Evolutionary conservation across 2,113 vertebrate genomes (phyloP), one percentile per base, ranked within the genome.

Genomic region (Pampusana beccarii): DNA sequence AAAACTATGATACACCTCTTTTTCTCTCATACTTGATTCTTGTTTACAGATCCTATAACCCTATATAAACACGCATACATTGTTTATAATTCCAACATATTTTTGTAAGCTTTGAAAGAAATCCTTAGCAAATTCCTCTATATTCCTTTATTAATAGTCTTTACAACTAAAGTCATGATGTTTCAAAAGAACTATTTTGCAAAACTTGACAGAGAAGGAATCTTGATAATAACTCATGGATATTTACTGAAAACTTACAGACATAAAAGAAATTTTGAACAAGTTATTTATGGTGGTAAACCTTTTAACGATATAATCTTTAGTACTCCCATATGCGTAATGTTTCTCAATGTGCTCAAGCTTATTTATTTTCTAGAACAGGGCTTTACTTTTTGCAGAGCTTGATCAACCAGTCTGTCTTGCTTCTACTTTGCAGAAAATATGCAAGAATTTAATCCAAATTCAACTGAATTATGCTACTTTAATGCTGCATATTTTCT

Each of bases 11-110:
- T 5, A 51, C 4, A 12, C 34, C 64, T 13, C 12, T 61, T 80
- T 92, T 86, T 85, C 74, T 48, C 40, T 44, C 69, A 62, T 23
- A 54, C 36, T 48, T 69, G 29, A 29, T 62, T 70, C 50, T 70
- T 7, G 5, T 90, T 90, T 91, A 92, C 53, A 92, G 69, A 95
- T 62, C 80, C 23, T 71, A 53, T 95, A 92, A 86, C 95, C 17
- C 20, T 28, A n/a, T 57, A 72, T 50, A 93, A 86, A 57, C n/a
- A 19, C 11, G 46, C 17, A 34, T 48, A 74, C 17, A 51, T 92
- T 93, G 58, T 82, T 93, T 82, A 62, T 70, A 56, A 75, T 80
- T 96, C 72, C 40, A 90, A 29, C 54, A 40, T 90, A 81, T 53
- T 91, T 94, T 95, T 46, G 21, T 48, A 60, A 60, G 58, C 13